Evolutionary conservation across 2,113 vertebrate species (phyloP), one percentile per base, ranked within the genome.

Genomic region (Mormyrus lacerda): DNA sequence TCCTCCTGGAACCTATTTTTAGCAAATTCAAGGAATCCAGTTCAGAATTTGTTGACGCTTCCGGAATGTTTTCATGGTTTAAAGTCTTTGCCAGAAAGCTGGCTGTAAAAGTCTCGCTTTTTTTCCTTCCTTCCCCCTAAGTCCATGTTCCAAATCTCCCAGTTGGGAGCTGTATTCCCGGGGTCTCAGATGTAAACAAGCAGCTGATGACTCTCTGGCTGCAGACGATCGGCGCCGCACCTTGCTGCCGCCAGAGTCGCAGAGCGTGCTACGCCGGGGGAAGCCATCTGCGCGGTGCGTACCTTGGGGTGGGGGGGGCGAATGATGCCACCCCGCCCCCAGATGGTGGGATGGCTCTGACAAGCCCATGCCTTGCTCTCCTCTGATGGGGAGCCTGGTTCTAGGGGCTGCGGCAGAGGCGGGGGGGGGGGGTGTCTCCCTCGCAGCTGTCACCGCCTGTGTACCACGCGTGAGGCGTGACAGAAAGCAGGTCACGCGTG

Each of bases 151-250:
- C 87, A 44, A 1, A 21, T 45, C 87, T 65, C n/a, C 53, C 87
- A 53, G 50, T 21, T 55, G 48, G 85, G 47, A 35, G 85, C 45
- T 17, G 48, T 51, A 53, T 55, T 53, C 85, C 85, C 31, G 4
- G 50, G 85, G 27, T 87, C 85, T 87, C 50, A 13, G n/a, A 85
- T 27, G 83, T 85, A 85, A 47, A 50, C 83, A 39, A 39, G 69
- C 45, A 51, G 31, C 88, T 51, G 69, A 79, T 79, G 24, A 21
- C 65, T 79, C 88, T 76, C 76, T 79, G 69, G 88, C 88, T 47
- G 88, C 69, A 79, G 65, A 44, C 35, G 48, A 83, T 89, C 73
- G 45, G 69, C 15, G 2, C 15, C 5, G 4, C 73, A 35, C 69
- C 69, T 76, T 9, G 31, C 69, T 39, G 69, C 13, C 73, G 17